Conservation (phyloP, 2,113 vertebrate genomes). For the Leucopsar rothschildi region DNA sequence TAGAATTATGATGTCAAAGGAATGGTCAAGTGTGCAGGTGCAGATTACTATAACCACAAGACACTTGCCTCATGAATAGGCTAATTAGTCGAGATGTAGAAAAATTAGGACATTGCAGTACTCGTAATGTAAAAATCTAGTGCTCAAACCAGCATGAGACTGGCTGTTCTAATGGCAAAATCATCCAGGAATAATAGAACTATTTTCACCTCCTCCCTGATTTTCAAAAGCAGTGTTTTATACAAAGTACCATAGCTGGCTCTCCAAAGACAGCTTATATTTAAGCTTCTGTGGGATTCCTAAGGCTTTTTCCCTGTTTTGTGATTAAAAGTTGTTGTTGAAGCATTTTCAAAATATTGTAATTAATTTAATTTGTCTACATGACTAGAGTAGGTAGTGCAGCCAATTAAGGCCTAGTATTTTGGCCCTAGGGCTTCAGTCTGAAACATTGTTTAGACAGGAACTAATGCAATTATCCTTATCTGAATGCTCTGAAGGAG, state of each 20-base stretch:
- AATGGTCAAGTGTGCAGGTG: constrained; percentile 14
- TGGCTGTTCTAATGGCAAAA: not conserved
- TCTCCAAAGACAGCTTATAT: not conserved
- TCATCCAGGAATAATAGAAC: not conserved
- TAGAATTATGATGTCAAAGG: not conserved
- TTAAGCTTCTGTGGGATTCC: not conserved
- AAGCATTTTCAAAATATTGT: constrained; percentile 46
- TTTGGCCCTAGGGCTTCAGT: constrained; percentile 2
- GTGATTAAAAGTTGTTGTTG: constrained; percentile 21
- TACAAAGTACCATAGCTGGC: not conserved
- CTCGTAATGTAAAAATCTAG: constrained; percentile 4
- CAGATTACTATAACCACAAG: constrained; percentile 13
- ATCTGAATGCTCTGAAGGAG: constrained; percentile 54
- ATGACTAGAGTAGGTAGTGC: not conserved
- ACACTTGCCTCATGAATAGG: not conserved
- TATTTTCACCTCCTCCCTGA: not conserved
- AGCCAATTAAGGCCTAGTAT: constrained; percentile 32
- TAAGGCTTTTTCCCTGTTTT: not conserved
- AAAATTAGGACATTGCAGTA: constrained; percentile 6
- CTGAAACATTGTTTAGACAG: constrained; percentile 47
- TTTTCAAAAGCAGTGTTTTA: not conserved
- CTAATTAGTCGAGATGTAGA: constrained; percentile 1
- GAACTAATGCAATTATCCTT: constrained; percentile 68
- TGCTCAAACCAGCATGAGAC: not conserved
- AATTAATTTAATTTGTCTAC: constrained; percentile 61